A percentile compares a stretch with the other conserved stretches of the same genome.
These are phyloP conservation scores for Tenthredo scrophulariae DNA, from an alignment of 2,888 invertebrate species.

Conservation along the genomic window DNA sequence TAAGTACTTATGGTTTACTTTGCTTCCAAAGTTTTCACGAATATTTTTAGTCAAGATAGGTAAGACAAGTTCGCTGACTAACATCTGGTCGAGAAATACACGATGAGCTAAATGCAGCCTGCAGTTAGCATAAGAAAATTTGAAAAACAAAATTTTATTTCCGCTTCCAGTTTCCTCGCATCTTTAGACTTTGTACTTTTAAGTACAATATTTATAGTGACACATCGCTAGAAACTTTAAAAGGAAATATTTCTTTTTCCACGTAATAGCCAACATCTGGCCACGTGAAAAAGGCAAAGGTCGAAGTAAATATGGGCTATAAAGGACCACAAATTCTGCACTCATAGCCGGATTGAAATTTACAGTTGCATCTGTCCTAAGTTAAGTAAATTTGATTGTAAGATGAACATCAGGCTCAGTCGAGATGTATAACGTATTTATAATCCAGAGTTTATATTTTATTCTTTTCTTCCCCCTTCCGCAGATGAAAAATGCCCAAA, in stretches of 20 bases:
- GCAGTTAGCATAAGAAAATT: background rate
- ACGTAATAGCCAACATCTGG: slow-evolving; percentile 30
- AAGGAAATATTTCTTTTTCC: background rate
- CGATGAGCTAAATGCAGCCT: slow-evolving; percentile 10
- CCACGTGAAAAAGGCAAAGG: background rate
- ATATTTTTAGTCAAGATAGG: slow-evolving; percentile 12
- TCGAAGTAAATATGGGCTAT: background rate
- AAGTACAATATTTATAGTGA: slow-evolving; percentile 30
- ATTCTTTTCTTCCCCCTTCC: background rate
- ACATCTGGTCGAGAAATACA: slow-evolving; percentile 31
- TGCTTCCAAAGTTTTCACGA: background rate
- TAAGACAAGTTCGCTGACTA: slow-evolving; percentile 34
- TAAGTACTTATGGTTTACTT: slow-evolving; percentile 7
- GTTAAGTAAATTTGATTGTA: background rate
- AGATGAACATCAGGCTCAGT: background rate
- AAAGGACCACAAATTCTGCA: background rate
- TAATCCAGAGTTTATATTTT: background rate
- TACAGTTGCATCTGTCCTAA: background rate
- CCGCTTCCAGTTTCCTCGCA: background rate
- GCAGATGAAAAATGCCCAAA: background rate
- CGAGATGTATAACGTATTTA: background rate
- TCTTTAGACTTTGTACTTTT: slow-evolving; percentile 1
- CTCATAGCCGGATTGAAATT: background rate
- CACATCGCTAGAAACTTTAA: background rate
- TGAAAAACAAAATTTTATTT: background rate